Conservation (phyloP, 2,797 vertebrate genomes). For the Alcedo quadribrachys region DNA sequence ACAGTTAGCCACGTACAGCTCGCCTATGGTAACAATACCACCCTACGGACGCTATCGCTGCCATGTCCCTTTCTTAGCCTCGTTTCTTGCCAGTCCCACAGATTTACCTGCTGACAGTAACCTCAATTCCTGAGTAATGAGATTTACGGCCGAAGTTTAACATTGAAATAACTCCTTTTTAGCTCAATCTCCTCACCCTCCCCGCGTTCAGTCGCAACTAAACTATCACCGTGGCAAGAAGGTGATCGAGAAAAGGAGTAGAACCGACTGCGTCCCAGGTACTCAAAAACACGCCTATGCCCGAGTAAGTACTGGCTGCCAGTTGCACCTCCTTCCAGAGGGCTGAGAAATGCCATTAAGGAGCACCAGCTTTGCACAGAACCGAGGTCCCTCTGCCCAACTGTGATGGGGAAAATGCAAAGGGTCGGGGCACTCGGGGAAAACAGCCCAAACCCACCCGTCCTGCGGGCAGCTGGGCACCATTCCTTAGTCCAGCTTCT, state of each 20-base stretch:
- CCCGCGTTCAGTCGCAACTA: background rate
- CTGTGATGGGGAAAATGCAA: background rate
- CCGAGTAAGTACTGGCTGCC: background rate
- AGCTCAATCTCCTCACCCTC: background rate
- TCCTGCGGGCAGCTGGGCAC: background rate
- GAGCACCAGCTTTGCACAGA: background rate
- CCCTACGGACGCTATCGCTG: background rate
- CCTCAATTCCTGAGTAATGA: conserved; percentile 54
- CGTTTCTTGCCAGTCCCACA: conserved; percentile 21
- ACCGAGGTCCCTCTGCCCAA: background rate
- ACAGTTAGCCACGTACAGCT: background rate
- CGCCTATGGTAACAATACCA: background rate
- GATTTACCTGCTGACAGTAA: conserved; percentile 48
- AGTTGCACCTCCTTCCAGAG: background rate
- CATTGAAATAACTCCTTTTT: conserved; percentile 34
- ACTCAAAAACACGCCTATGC: background rate
- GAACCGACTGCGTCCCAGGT: background rate
- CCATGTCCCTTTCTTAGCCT: conserved; percentile 9
- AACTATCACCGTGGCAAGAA: background rate
- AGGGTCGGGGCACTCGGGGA: background rate
- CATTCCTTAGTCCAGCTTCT: background rate
- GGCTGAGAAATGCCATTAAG: background rate
- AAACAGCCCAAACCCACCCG: background rate
- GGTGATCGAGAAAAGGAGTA: background rate
- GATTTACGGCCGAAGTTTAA: conserved; percentile 48